Percentiles rank a stretch among this genome's conserved stretches.
Conservation (phyloP, 2,113 vertebrate species). For the Eretmodus cyanostictus region DNA sequence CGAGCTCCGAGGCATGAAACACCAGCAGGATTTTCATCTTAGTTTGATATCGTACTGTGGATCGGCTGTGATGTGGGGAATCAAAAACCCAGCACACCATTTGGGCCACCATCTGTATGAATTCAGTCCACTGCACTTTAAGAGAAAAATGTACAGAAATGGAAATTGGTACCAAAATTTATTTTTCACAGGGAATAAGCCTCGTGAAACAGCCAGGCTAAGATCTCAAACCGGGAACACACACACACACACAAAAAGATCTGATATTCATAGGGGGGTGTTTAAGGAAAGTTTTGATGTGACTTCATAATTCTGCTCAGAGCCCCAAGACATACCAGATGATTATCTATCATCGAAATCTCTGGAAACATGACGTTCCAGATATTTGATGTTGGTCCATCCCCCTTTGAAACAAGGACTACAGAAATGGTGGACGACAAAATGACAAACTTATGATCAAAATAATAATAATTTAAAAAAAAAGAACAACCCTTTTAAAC, state of each 20-base stretch:
- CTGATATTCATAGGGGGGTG: neutral
- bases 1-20: neutral
- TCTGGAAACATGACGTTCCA: conserved; percentile 40
- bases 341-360: conserved; percentile 27
- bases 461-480: conserved; percentile 69
- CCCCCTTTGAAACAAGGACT: conserved; percentile 37
- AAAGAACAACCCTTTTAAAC: conserved; percentile 79
- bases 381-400: conserved; percentile 19
- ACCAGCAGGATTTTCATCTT: neutral
- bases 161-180: neutral
- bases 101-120: conserved; percentile 33
- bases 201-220: conserved; percentile 16
- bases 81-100: neutral
- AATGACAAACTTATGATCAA: conserved; percentile 80
- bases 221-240: conserved; percentile 2
- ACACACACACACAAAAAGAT: neutral
- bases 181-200: neutral
- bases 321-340: conserved; percentile 33
- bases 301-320: conserved; percentile 30
- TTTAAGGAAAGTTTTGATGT: conserved; percentile 27
- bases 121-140: conserved; percentile 26
- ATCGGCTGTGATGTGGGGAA: neutral
- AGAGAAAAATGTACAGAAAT: neutral
- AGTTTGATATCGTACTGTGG: neutral
- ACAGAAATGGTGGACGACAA: conserved; percentile 60